Evolutionary conservation across 2,113 vertebrate genomes (phyloP), one percentile per base, ranked within the genome.

Genomic region (Cnemophilus loriae): DNA sequence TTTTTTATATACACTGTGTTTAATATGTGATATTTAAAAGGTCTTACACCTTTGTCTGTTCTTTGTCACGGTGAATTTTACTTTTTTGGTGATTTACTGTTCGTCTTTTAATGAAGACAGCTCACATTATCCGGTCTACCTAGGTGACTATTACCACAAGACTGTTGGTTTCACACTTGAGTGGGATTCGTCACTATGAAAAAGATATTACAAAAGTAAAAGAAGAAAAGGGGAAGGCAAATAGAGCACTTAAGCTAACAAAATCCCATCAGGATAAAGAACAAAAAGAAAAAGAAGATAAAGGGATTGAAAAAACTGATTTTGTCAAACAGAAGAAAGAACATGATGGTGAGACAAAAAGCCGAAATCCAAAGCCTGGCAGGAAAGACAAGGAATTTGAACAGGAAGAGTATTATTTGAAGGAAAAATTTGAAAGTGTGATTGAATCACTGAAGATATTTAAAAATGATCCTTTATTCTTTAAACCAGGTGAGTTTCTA

Each of bases 171-270:
- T 99, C 99, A 52, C 99, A 99, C 77, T 96, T 99, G 91, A 99
- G 99, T 96, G 99, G 99, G 32, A 99, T 99, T 91, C 98, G 99
- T 71, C 99, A 99, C 91, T 99, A 99, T 85, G 99, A 99, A 89
- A 99, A 99, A 95, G 99, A 99, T 81, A 93, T 97, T 81, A 96
- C 98, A 81, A 99, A 99, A 97, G 98, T 99, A 83, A 98, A 98
- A 77, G 98, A 99, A 90, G 98, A 98, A 90, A 99, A 99, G 85
- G 98, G 98, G 91, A 99, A 99, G 92, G 97, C 97, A 9, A 99
- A 98, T 85, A 97, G 97, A 94, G 97, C 97, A 70, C 65, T 98
- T n/a, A 99, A 98, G 60, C 92, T 90, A 39, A 64, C 90, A 35
- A 96, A 96, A 84, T 57, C 89, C 11, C 93, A 80, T n/a, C 97